phyloP scores from a whole-genome alignment of 2,888 invertebrate genomes.

The Lasioglossum lativentre region DNA sequence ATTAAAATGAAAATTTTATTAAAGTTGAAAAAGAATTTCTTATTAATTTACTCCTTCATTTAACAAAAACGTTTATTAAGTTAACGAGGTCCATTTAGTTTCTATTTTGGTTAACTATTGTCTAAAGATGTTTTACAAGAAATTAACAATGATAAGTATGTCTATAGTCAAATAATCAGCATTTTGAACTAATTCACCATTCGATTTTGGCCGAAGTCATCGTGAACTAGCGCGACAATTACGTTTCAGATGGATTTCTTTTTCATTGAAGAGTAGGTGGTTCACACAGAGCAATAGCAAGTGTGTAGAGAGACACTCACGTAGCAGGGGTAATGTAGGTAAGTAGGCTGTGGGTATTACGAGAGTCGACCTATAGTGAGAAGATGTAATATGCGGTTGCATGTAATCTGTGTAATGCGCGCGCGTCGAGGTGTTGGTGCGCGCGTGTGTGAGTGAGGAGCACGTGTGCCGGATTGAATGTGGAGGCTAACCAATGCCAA shows the following conservation, averaged over 20 bases:
- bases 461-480: constrained; percentile 45
- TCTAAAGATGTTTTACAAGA: not conserved
- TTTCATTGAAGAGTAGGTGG: constrained; percentile 52
- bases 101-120: not conserved
- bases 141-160: not conserved
- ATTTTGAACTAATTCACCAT: not conserved
- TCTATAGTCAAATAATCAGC: not conserved
- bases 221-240: constrained; percentile 14
- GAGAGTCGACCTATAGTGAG: constrained; percentile 75
- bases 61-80: not conserved
- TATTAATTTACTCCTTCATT: too few relatives aligned
- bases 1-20: too few relatives aligned
- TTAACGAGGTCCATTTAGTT: not conserved
- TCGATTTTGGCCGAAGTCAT: not conserved
- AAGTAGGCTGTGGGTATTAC: constrained; percentile 84
- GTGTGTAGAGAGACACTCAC: constrained; percentile 19
- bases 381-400: constrained; percentile 69
- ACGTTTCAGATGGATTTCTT: constrained; percentile 21
- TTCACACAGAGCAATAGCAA: constrained; percentile 47
- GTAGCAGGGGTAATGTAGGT: constrained; percentile 80
- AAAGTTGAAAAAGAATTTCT: too few relatives aligned
- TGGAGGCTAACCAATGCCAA: constrained; percentile 49
- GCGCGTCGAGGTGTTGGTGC: constrained; percentile 31
- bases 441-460: not conserved
- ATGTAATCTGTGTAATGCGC: constrained; percentile 56